Percentiles rank a stretch among this genome's conserved stretches.
Evolutionary conservation across 2,113 vertebrate genomes (phyloP).

Genomic region (Lampris incognitus): DNA sequence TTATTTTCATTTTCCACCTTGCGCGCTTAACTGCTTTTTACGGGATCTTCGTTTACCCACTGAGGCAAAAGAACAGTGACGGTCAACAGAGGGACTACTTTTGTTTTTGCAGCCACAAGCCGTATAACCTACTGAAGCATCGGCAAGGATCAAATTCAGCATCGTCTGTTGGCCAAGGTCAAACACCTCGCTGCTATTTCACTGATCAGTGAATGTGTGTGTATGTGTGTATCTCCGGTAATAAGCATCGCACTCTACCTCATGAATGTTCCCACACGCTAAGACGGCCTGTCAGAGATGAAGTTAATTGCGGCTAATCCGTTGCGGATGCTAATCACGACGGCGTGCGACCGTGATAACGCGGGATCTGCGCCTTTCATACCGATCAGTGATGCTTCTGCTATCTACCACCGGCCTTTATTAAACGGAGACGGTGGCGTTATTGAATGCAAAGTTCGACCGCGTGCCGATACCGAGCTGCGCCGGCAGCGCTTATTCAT

Average conservation of each 20-base stretch:
- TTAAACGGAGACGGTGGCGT: background rate
- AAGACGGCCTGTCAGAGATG: slow-evolving; percentile 19
- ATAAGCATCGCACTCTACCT: background rate
- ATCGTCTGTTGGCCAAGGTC: no score
- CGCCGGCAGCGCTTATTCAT: background rate
- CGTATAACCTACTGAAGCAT: no score
- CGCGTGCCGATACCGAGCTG: background rate
- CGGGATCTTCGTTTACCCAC: no score
- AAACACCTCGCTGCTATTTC: no score
- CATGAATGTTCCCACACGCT: slow-evolving; percentile 25
- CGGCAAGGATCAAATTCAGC: no score
- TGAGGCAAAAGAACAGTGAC: no score
- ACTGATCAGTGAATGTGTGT: no score
- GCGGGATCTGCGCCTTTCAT: background rate
- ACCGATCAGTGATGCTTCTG: slow-evolving; percentile 21
- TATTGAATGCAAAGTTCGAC: background rate
- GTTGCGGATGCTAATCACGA: slow-evolving; percentile 15
- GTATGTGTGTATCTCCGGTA: no score
- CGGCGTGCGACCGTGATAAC: slow-evolving; percentile 27
- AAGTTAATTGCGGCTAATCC: slow-evolving; percentile 34
- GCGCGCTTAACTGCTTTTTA: no score
- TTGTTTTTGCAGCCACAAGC: no score
- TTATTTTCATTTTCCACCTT: no score
- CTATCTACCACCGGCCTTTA: background rate
- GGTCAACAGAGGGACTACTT: no score